Evolutionary conservation across 2,888 invertebrate species (phyloP).

Genomic region (Limnephilus auricula): DNA sequence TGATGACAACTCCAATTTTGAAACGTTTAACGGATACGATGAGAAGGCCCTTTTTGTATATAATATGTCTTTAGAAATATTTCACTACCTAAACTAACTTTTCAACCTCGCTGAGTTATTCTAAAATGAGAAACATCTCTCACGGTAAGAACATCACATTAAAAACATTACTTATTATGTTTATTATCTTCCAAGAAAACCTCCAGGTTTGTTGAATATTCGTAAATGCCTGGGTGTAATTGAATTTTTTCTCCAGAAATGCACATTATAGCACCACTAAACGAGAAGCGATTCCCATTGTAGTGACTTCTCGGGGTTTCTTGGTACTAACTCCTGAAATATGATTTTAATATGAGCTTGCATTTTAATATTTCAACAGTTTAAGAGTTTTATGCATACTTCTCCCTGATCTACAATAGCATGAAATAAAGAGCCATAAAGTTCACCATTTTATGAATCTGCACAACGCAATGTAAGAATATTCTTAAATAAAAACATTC

Average conservation of each 20-base stretch:
- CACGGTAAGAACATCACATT: neutral
- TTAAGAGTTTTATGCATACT: conserved; percentile 1
- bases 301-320: neutral
- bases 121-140: no score
- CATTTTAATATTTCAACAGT: conserved; percentile 23
- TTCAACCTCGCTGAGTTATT: no score
- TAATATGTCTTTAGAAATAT: no score
- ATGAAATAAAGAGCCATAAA: conserved; percentile 24
- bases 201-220: neutral
- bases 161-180: neutral
- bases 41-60: no score
- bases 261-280: neutral
- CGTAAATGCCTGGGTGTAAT: neutral
- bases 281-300: conserved; percentile 12
- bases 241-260: conserved; percentile 21
- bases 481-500: conserved; percentile 17
- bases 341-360: conserved; percentile 56
- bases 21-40: no score
- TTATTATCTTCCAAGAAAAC: neutral
- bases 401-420: neutral
- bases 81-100: no score
- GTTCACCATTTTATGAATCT: conserved; percentile 11
- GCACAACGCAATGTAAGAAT: conserved; percentile 2
- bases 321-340: conserved; percentile 42
- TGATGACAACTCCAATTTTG: no score